Evolutionary conservation across 2,797 vertebrate genomes (phyloP).

Genomic region (Vespertilio murinus): DNA sequence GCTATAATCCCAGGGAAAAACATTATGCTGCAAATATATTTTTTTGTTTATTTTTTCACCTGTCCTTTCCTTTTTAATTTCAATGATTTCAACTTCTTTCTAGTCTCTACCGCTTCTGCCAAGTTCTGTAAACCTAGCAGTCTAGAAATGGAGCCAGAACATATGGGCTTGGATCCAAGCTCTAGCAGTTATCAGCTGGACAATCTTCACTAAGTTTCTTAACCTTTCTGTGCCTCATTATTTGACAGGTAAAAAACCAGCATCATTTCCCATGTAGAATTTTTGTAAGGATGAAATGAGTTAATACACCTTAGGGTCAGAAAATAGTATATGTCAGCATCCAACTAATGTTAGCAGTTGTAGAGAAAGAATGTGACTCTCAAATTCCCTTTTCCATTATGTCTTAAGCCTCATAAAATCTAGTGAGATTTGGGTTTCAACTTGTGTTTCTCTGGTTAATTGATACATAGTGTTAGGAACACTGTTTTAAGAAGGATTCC

Average conservation of each 20-base stretch:
- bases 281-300: neutral
- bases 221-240: neutral
- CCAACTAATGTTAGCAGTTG: neutral
- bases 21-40: neutral
- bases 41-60: neutral
- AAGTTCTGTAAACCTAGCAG: neutral
- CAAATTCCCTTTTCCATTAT: neutral
- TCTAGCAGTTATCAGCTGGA: neutral
- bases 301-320: neutral
- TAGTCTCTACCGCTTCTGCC: neutral
- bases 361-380: neutral
- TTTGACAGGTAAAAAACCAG: neutral
- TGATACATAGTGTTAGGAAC: neutral
- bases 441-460: neutral
- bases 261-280: neutral
- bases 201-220: neutral
- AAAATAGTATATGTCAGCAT: neutral
- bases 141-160: neutral
- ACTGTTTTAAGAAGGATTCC: neutral
- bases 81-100: neutral
- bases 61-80: neutral
- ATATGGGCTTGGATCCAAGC: neutral
- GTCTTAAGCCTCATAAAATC: neutral
- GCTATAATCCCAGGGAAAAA: neutral
- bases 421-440: neutral